Percentiles rank a stretch among this genome's conserved stretches.
Evolutionary conservation across 2,888 invertebrate species (phyloP).

Genomic region (Drepanosiphum platanoidis): DNA sequence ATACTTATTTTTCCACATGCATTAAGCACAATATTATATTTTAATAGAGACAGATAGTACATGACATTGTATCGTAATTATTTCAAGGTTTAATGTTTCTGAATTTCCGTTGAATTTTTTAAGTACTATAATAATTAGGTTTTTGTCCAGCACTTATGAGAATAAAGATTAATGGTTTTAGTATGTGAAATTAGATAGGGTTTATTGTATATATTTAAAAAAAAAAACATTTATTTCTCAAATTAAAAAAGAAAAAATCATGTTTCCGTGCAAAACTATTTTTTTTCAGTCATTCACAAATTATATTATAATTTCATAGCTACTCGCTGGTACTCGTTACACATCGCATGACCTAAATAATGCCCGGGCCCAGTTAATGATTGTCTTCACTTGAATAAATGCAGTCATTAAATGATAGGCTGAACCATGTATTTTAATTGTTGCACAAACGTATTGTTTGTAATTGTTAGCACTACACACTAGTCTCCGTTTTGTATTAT

Average conservation of each 20-base stretch:
- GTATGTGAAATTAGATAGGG: too few relatives aligned
- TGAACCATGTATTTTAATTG: background rate
- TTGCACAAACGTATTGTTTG: background rate
- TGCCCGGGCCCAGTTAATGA: too few relatives aligned
- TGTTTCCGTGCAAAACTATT: too few relatives aligned
- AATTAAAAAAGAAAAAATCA: too few relatives aligned
- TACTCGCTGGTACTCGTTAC: background rate
- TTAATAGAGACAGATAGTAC: background rate
- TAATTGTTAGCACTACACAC: background rate
- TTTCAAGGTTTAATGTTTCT: background rate
- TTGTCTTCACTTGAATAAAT: background rate
- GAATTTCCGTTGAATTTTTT: too few relatives aligned
- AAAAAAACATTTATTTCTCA: too few relatives aligned
- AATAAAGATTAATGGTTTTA: too few relatives aligned
- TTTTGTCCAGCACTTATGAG: too few relatives aligned
- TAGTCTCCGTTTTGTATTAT: background rate
- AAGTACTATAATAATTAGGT: too few relatives aligned
- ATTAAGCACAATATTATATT: background rate
- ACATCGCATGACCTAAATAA: background rate
- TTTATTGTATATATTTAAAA: too few relatives aligned
- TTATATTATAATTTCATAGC: background rate
- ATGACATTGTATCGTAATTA: background rate
- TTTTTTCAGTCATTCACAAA: too few relatives aligned
- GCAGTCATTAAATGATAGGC: slow-evolving; percentile 2
- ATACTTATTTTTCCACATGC: background rate